A percentile compares a stretch with the other conserved stretches of the same genome.
phyloP scores from a whole-genome alignment of 2,797 vertebrate genomes.

The Rhinichthys osculus region DNA sequence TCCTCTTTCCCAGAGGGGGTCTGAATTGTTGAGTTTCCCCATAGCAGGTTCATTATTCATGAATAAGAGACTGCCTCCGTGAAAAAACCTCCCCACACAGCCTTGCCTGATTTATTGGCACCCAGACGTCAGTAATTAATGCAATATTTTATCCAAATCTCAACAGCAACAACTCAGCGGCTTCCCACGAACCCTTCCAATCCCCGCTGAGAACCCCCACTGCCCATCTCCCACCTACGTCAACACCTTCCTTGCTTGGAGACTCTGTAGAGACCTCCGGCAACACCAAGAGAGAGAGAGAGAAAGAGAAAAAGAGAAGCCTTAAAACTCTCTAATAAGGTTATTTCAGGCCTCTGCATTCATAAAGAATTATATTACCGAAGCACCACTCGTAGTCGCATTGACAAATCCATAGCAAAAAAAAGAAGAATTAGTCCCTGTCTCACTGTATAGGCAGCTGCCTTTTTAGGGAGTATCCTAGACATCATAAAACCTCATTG shows the following conservation, averaged over 20 bases:
- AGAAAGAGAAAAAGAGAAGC: too few species aligned
- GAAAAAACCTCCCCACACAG: slow-evolving; percentile 20
- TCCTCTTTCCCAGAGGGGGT: slow-evolving; percentile 14
- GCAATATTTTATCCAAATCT: slow-evolving; percentile 61
- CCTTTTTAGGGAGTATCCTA: background rate
- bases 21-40: slow-evolving; percentile 38
- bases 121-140: slow-evolving; percentile 65
- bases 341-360: slow-evolving; percentile 3
- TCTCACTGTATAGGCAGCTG: background rate
- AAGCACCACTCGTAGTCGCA: background rate
- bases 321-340: slow-evolving; percentile 20
- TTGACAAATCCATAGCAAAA: background rate
- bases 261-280: background rate
- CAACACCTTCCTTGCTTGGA: background rate
- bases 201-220: slow-evolving; percentile 16
- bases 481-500: background rate
- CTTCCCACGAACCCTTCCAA: slow-evolving; percentile 33
- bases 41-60: slow-evolving; percentile 47
- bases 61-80: background rate
- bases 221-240: background rate
- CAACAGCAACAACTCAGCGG: slow-evolving; percentile 61
- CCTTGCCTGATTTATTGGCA: slow-evolving; percentile 63
- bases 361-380: background rate
- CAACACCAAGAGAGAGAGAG: background rate
- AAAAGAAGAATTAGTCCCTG: background rate